Percentiles rank a stretch among this genome's conserved stretches.
These are phyloP conservation scores for Arrhamphus sclerolepis DNA, from an alignment of 2,797 vertebrate genomes.

Conservation along the genomic window DNA sequence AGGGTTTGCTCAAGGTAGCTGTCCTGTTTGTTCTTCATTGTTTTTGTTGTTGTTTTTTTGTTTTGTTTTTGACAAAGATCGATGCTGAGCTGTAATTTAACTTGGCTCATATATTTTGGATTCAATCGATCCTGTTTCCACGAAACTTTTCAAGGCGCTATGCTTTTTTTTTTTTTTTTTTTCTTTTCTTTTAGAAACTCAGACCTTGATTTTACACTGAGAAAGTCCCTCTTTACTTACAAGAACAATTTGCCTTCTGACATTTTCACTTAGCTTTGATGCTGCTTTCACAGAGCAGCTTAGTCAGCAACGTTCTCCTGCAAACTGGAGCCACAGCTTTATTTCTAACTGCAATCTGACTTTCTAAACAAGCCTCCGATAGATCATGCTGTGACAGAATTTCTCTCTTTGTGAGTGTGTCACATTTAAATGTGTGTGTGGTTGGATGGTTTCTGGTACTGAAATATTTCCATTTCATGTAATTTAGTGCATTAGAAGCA, in stretches of 20 bases:
- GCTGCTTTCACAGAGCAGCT: neutral
- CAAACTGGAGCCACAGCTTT: neutral
- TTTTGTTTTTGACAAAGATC: neutral
- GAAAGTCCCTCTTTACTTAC: neutral
- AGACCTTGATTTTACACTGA: neutral
- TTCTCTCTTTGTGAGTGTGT: too few relatives aligned
- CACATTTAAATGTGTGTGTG: too few relatives aligned
- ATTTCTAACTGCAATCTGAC: neutral
- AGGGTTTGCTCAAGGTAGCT: constrained; percentile 95
- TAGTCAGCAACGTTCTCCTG: neutral
- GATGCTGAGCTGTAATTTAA: too few relatives aligned
- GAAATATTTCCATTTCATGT: too few relatives aligned
- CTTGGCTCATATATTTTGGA: neutral
- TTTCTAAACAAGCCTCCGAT: neutral
- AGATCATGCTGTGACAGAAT: too few relatives aligned
- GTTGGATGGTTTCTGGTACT: too few relatives aligned
- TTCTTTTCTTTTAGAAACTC: too few relatives aligned
- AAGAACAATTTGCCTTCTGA: neutral
- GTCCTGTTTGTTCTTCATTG: neutral
- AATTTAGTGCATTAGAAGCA: too few relatives aligned
- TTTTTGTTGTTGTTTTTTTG: neutral
- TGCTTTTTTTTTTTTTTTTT: too few relatives aligned
- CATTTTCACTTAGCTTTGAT: neutral
- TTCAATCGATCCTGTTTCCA: neutral
- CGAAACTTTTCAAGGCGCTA: too few relatives aligned